Evolutionary conservation across 2,797 vertebrate species (phyloP), one percentile per base, ranked within the genome.

Genomic region (Euphonia xanthogaster): DNA sequence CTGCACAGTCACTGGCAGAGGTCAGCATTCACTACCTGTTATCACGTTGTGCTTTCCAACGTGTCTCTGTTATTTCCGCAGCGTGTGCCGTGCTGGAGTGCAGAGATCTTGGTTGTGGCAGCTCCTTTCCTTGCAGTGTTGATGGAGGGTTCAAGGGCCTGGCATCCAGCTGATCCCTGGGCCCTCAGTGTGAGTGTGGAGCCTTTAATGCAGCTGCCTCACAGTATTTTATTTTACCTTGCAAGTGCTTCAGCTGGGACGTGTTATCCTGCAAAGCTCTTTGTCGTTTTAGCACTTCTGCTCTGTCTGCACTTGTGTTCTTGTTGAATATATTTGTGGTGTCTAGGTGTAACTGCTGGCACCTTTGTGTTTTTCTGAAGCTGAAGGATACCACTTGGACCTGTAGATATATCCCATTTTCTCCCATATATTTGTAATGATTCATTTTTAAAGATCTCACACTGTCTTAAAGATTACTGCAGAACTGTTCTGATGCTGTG

Each of bases 331-430:
- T 33, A 60, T 91, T 75, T 93, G 86, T 82, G 89, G 51, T 88
- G 61, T 83, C 86, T 94, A 22, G 19, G 73, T 94, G 75, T 87
- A 86, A 53, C 57, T 88, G 82, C 57, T 79, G 61, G 83, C 28
- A 60, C 55, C 83, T 95, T 80, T 86, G 58, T 93, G 53, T 93
- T 94, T 96, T 84, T 93, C 42, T 62, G 44, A 90, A 84, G 62
- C 83, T 92, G 83, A 95, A 93, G 81, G 88, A 57, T 87, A 91
- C 10, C 42, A 55, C 71, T 77, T 92, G 86, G 82, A 92, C 50
- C 45, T 96, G 53, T 91, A 76, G 37, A 48, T 30, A 21, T 0
- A 44, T 10, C 13, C 14, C 6, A 55, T 91, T 77, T 66, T 83
- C 37, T 92, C 58, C 71, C 42, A 50, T 73, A 23, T 47, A 58